Conservation (phyloP, 2,113 vertebrate genomes). For the Callipepla squamata region DNA sequence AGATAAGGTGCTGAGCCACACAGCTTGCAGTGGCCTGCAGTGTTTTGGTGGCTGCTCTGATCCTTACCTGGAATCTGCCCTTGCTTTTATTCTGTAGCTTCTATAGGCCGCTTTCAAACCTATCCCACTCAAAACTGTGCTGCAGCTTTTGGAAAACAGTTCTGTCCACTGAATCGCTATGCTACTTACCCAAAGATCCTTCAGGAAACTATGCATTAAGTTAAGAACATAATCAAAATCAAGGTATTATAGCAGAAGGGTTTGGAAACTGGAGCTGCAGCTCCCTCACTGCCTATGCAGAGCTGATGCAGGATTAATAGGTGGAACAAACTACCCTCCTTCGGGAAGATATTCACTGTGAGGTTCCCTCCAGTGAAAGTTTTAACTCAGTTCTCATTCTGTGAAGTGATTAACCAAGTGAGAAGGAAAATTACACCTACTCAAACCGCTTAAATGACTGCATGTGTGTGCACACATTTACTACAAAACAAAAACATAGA, state of each 20-base stretch:
- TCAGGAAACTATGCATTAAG: background rate
- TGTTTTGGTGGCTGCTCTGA: slow-evolving; percentile 17
- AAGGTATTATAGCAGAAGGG: background rate
- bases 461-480: background rate
- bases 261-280: background rate
- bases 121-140: fast-evolving
- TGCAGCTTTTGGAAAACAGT: background rate
- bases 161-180: background rate
- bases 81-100: background rate
- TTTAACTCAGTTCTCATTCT: background rate
- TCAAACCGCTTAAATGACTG: background rate
- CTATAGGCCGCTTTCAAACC: background rate
- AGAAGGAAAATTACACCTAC: slow-evolving; percentile 17
- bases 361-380: slow-evolving; percentile 21
- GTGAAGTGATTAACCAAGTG: background rate
- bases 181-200: background rate
- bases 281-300: background rate
- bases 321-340: slow-evolving; percentile 39
- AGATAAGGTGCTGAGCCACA: background rate
- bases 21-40: background rate
- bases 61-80: background rate
- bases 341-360: slow-evolving; percentile 17
- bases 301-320: slow-evolving; percentile 13
- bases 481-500: background rate
- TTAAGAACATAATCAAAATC: slow-evolving; percentile 5